Evolutionary conservation across 92 coral and sea anemone genomes (phyloP), one percentile per base, ranked within the genome.

Genomic region (Epizoanthus fatuus): DNA sequence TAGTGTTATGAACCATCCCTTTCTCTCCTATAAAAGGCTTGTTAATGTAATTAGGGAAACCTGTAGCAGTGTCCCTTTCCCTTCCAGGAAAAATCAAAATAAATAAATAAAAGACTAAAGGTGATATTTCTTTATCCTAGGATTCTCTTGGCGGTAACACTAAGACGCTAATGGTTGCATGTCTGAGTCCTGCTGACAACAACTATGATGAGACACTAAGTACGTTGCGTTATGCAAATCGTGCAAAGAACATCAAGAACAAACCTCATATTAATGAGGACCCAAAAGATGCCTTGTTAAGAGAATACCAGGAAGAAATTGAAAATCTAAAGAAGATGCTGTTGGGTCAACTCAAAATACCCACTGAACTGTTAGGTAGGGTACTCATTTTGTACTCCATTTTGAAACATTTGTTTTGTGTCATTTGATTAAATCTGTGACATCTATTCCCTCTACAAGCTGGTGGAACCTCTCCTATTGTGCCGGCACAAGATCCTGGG

Each of bases 111-210:
- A 20, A n/a, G 42, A 35, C 75, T 69, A 10, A 37, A 38, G 3
- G 58, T 47, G 17, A 70, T 53, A 29, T 49, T 20, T 52, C 11
- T 17, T 22, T 57, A 4, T 51, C 42, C 9, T 79, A 96, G 98
- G 98, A 96, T 73, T 96, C 98, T 37, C 88, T 96, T 3, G 98
- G 98, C 14, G 98, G 98, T 14, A 96, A 96, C 67, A 96, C 98
- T 55, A 96, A 95, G 86, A 97, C 99, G 5, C 71, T 97, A 38
- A 97, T 97, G 99, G 99, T 97, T 16, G 99, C 98, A 5, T 97
- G 99, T 64, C 86, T 97, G 35, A 97, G 99, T 69, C 99, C 99
- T 10, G 99, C 98, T 2, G 99, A 97, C 73, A 97, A 97, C 89
- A 97, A 97, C 90, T 97, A 97, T 45, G 98, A 97, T 16, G 99